phyloP scores from a whole-genome alignment of 2,888 invertebrate species.

The Lumbricus terrestris region DNA sequence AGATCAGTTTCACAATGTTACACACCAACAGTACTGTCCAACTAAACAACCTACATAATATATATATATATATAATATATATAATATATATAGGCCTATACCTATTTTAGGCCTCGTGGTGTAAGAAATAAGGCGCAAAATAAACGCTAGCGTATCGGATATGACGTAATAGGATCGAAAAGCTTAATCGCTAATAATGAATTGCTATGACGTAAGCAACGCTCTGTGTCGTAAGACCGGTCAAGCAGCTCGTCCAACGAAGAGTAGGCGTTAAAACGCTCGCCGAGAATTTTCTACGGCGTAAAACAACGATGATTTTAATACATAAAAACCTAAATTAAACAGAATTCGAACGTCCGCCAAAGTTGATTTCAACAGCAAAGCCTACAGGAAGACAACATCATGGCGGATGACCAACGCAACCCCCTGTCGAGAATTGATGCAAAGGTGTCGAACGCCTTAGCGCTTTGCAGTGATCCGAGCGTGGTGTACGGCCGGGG shows the following conservation, averaged over 20 bases:
- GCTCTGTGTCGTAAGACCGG: not conserved
- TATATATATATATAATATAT: too few species aligned
- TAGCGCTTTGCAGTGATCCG: not conserved
- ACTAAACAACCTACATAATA: not conserved
- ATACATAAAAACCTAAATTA: not conserved
- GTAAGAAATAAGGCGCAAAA: too few species aligned
- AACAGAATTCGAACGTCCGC: not conserved
- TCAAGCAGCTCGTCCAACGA: not conserved
- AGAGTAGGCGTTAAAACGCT: not conserved
- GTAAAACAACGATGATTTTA: not conserved
- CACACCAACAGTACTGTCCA: not conserved
- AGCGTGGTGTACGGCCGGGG: not conserved
- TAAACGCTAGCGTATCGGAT: too few species aligned
- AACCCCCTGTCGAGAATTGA: not conserved
- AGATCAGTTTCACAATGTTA: not conserved
- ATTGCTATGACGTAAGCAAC: not conserved
- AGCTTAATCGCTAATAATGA: not conserved
- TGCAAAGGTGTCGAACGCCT: not conserved
- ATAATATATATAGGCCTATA: too few species aligned
- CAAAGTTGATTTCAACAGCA: not conserved
- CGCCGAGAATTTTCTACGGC: not conserved
- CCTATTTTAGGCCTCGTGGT: too few species aligned
- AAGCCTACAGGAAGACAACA: not conserved
- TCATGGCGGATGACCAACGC: not conserved
- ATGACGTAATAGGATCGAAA: too few species aligned